These are phyloP conservation scores for Empis livida DNA, from an alignment of 2,888 invertebrate genomes.

Conservation along the genomic window DNA sequence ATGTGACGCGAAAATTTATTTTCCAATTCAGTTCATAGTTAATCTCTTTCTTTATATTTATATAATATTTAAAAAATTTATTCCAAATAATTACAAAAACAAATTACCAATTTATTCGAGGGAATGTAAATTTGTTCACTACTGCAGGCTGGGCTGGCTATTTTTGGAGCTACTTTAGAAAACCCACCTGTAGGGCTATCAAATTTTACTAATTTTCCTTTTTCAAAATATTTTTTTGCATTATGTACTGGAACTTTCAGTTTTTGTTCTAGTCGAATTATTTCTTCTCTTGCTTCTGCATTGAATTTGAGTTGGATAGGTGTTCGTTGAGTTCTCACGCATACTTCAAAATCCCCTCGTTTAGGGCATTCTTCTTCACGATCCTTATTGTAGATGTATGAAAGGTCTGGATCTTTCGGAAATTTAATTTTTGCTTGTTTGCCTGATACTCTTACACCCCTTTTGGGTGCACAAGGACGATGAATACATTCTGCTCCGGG, in stretches of 20 bases:
- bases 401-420: conserved; percentile 13
- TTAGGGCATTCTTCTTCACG: conserved; percentile 12
- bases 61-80: too few relatives aligned
- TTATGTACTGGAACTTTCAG: neutral
- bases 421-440: conserved; percentile 17
- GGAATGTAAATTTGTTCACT: conserved; percentile 21
- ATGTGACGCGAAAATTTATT: too few relatives aligned
- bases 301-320: conserved; percentile 19
- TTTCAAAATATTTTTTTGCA: too few relatives aligned
- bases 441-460: conserved; percentile 7
- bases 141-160: conserved; percentile 23
- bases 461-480: neutral
- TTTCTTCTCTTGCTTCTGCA: conserved; percentile 19
- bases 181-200: too few relatives aligned
- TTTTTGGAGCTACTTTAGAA: conserved; percentile 9
- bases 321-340: conserved; percentile 21
- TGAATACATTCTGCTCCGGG: too few relatives aligned
- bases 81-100: too few relatives aligned
- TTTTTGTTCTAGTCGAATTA: conserved; percentile 15
- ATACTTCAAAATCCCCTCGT: conserved; percentile 19
- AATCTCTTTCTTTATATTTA: too few relatives aligned
- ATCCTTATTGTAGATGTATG: too few relatives aligned
- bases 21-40: too few relatives aligned
- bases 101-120: conserved; percentile 22
- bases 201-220: neutral